Evolutionary conservation across 2,888 invertebrate species (phyloP), one percentile per base, ranked within the genome.

Genomic region (Pterobdella sp.): DNA sequence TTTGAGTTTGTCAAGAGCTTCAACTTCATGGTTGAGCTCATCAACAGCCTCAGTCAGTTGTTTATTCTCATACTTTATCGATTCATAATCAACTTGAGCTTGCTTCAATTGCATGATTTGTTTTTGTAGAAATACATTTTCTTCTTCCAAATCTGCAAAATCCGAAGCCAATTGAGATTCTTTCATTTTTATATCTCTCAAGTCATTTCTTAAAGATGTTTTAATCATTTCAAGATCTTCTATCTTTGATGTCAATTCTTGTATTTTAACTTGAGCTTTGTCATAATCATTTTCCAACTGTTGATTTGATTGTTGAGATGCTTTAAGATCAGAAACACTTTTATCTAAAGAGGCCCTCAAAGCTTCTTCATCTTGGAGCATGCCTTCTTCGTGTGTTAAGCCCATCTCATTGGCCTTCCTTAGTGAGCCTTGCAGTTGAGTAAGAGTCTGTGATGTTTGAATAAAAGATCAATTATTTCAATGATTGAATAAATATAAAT

Each of bases 71-170:
- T 96, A 94, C 85, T 97, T 97, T 79, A 94, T 88, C 78, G 93
- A 92, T 87, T 99, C 98, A 85, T 94, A 96, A 86, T 98, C 98
- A 56, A 97, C 91, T 87, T 97, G 96, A 77, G 92, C 91, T 75
- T 93, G 93, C 79, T 92, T 89, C 72, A 98, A 87, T 73, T 89
- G 90, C 29, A 96, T 94, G 49, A 97, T 94, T 86, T 95, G 95
- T 81, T 97, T 97, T 85, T 97, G 97, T 77, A 98, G 86, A 74
- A 90, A 89, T 79, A 97, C 95, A 84, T 98, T 98, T 85, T 98
- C 97, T 82, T 97, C 97, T 83, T 98, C 98, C 73, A 98, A 85
- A 83, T 98, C 97, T 0, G 92, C 91, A 81, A 94, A 94, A 82
- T 98, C 98, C 63, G 90, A 89, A 67, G 94, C 87, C 80, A 95